Conservation (phyloP, 2,888 invertebrate species). For the Acrobasis suavella region DNA sequence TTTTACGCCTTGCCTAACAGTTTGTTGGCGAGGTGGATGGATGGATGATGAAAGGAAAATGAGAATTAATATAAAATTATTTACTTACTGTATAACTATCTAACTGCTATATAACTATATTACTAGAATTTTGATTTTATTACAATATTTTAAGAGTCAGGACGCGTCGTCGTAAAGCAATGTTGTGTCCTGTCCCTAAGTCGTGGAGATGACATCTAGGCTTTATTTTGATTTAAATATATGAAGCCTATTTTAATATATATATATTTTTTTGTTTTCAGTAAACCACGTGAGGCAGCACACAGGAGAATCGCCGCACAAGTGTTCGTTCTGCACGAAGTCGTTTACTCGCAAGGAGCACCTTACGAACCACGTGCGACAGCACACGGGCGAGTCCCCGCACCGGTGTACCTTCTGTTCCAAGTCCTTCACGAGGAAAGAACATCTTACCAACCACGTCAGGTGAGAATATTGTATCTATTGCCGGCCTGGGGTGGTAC, state of each 20-base stretch:
- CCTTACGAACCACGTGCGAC: conserved; percentile 92
- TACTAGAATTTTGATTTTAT: no score
- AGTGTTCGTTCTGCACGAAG: conserved; percentile 89
- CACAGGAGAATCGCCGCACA: conserved; percentile 90
- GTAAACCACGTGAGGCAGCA: conserved; percentile 88
- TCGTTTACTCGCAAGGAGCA: conserved; percentile 91
- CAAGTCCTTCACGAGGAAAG: conserved; percentile 86
- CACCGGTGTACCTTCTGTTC: conserved; percentile 93
- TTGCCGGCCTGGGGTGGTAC: conserved; percentile 18
- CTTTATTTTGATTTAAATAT: no score
- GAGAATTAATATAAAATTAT: no score
- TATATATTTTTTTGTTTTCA: conserved; percentile 36
- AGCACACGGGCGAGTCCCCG: conserved; percentile 94
- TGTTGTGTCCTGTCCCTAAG: no score
- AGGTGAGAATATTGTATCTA: conserved; percentile 60
- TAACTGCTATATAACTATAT: no score
- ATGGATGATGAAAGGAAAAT: no score
- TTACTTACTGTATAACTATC: no score
- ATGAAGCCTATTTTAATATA: background rate
- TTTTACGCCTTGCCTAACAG: no score
- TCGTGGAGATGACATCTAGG: no score
- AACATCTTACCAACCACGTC: conserved; percentile 93
- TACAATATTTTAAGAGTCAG: no score
- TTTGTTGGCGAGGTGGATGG: no score
- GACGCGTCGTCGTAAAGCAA: no score